Evolutionary conservation across 2,797 vertebrate species (phyloP), one percentile per base, ranked within the genome.

Genomic region (Coregonus suidteri): DNA sequence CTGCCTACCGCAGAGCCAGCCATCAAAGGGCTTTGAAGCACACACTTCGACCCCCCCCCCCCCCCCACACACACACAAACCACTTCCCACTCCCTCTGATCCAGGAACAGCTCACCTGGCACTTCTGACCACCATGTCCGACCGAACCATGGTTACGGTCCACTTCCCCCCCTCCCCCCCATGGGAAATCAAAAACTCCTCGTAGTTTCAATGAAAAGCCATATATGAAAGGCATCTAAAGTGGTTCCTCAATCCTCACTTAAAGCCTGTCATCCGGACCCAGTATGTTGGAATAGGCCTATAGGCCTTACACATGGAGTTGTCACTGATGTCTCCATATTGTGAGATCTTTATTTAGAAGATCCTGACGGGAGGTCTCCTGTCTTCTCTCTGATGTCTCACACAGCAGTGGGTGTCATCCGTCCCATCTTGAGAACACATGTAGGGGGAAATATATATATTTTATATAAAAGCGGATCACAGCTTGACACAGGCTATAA

Each of bases 1-100:
- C 76, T 88, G 90, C 90, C 91, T 90, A 92, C 92, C 90, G 78
- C 92, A 92, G 59, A 62, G 88, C 82, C 84, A 82, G 77, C 83
- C 88, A 90, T 91, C 89, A 89, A 88, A 91, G 85, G 59, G 75
- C 82, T 88, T 82, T 83, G 79, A 91, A 88, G 75, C 75, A 82
- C 85, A 88, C 85, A 91, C 86, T 84, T 91, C 91, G 82, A 73
- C 64, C 82, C 82, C 87, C 83, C 31, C 82, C 81, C 81, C 82
- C 80, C 85, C 11, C 59, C 67, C 31, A 71, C 54, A 47, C 15
- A 25, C 25, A 25, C 25, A 25, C 25, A 34, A 34, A 80, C 74
- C 51, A 69, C 79, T 66, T 54, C 68, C 69, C 75, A 75, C 82
- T 82, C 80, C 75, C 77, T 83, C 86, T 83, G 85, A 84, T 47